Evolutionary conservation across 92 coral and sea anemone species (phyloP), one percentile per base, ranked within the genome.

Genomic region (Actinernus sp.): DNA sequence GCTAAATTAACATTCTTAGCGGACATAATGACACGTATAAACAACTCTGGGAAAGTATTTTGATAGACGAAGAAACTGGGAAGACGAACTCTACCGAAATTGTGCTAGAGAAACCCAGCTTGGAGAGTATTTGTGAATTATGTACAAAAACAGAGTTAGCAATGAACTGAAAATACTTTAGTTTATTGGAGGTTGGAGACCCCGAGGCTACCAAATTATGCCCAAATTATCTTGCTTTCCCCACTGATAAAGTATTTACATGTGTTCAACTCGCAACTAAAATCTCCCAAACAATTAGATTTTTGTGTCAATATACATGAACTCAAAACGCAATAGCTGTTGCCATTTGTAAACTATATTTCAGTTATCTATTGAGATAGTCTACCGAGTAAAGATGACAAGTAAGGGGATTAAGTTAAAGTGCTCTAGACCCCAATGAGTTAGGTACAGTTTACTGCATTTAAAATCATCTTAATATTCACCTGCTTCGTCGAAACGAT

Each of bases 211-310:
- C 9, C 16, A 70, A 55, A 84, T 62, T 72, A 55, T 53, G 33
- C 55, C 11, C 69, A 69, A 70, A 83, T 76, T 56, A 69, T 50
- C 13, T 11, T 31, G 33, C 48, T 74, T 65, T 51, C 31, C 13
- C 26, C 29, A 33, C 36, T 60, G 78, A 76, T 16, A 51, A 23
- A 37, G 25, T 74, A 59, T 82, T 76, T 46, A 68, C 79, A 74
- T 68, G 55, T 57, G 19, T 21, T 18, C 63, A 22, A 12, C 27
- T 66, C 41, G 8, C 6, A 9, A 5, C 4, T 13, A 29, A 69
- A 18, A 60, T 52, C 76, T 69, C 43, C 57, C 16, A 18, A 56
- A 70, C 57, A 70, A 70, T 70, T 37, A 70, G 28, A 55, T 29
- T 55, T 25, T 55, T 43, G 54, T 70, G 78, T 57, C 49, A 57